Evolutionary conservation across 2,888 invertebrate genomes (phyloP).

Genomic region (Stenurella melanura): DNA sequence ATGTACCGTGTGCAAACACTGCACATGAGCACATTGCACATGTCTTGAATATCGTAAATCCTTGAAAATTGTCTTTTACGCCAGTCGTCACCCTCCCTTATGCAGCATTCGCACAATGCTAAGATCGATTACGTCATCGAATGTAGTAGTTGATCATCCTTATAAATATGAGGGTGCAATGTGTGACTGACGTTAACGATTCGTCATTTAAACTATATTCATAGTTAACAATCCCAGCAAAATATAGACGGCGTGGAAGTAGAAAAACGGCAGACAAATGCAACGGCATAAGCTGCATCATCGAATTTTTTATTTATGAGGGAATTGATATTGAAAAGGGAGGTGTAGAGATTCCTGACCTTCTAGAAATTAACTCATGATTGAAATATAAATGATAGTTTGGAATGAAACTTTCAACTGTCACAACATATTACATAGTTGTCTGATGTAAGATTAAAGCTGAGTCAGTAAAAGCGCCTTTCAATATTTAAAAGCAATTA

Average conservation of each 20-base stretch:
- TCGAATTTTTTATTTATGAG: conserved; percentile 35
- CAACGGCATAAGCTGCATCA: conserved; percentile 30
- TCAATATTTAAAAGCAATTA: too few relatives aligned
- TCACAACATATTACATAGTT: too few relatives aligned
- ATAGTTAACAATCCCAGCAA: conserved; percentile 11
- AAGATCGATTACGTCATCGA: conserved; percentile 34
- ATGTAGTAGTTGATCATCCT: conserved; percentile 28
- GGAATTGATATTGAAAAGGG: conserved; percentile 13
- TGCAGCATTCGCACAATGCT: background rate
- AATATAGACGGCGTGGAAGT: conserved; percentile 16
- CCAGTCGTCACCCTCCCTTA: background rate
- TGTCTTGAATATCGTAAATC: background rate
- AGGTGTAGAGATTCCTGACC: background rate
- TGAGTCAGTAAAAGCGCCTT: too few relatives aligned
- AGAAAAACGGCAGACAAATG: conserved; percentile 26
- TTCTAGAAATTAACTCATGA: background rate
- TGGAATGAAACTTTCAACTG: too few relatives aligned
- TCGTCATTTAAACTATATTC: conserved; percentile 30
- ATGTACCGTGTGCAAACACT: too few relatives aligned
- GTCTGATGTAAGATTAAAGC: too few relatives aligned
- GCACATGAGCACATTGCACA: too few relatives aligned
- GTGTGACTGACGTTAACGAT: conserved; percentile 27
- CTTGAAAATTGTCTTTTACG: conserved; percentile 1
- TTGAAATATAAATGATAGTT: background rate
- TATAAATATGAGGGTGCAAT: conserved; percentile 23